These are phyloP conservation scores for Resseliella maxima DNA, from an alignment of 2,888 invertebrate species.

Conservation along the genomic window DNA sequence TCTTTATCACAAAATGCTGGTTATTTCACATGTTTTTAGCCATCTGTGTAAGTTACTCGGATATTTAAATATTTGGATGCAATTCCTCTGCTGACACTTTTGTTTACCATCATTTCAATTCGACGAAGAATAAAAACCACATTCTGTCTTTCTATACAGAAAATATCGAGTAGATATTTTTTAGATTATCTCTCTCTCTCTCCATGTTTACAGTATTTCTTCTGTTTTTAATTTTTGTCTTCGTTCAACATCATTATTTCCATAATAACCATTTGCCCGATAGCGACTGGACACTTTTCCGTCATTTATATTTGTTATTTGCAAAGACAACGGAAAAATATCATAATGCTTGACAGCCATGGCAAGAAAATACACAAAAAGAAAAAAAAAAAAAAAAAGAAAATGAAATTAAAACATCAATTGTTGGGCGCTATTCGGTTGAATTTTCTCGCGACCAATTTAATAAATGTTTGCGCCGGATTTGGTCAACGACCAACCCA, in stretches of 20 bases:
- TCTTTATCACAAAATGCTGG: background rate
- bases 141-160: too few species aligned
- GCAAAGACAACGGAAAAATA: too few species aligned
- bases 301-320: background rate
- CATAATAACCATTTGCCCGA: background rate
- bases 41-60: background rate
- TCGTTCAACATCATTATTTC: conserved; percentile 23
- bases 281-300: background rate
- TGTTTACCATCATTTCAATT: background rate
- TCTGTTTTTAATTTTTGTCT: background rate
- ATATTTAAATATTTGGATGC: conserved; percentile 22
- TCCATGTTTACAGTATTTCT: background rate
- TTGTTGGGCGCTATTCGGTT: background rate
- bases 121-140: background rate
- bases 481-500: background rate
- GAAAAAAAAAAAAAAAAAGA: background rate
- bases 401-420: background rate
- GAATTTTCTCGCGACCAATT: background rate
- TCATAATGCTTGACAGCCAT: background rate
- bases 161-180: too few species aligned
- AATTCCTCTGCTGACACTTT: background rate
- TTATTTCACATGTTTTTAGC: background rate
- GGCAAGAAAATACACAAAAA: background rate
- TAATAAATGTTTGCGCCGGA: background rate
- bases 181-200: background rate